These are phyloP conservation scores for Stenopsyche tienmushanensis DNA, from an alignment of 1,140 invertebrate genomes.

Conservation along the genomic window DNA sequence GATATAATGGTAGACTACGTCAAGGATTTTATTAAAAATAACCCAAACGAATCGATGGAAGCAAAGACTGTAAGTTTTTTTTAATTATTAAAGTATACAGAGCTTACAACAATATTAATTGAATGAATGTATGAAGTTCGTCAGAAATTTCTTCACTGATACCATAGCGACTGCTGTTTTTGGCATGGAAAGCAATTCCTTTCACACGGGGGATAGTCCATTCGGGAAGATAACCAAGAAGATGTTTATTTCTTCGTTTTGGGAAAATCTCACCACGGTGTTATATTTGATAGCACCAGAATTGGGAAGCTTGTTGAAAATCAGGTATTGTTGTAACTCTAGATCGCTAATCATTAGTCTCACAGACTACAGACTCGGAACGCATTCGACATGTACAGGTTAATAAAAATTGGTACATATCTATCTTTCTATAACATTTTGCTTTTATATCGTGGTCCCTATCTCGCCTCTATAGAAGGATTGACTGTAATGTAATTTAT, in stretches of 20 bases:
- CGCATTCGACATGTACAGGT: too few relatives aligned
- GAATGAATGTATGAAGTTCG: slow-evolving; percentile 7
- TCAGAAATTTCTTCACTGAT: background rate
- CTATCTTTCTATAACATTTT: too few relatives aligned
- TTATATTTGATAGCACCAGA: slow-evolving; percentile 6
- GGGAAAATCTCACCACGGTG: background rate
- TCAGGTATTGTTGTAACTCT: slow-evolving; percentile 4
- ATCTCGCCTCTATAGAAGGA: too few relatives aligned
- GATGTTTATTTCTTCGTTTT: background rate
- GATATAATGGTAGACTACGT: slow-evolving; percentile 33
- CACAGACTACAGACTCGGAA: too few relatives aligned
- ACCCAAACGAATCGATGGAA: slow-evolving; percentile 28
- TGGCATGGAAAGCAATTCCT: slow-evolving; percentile 6
- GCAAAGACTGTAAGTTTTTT: background rate
- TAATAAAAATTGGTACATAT: too few relatives aligned
- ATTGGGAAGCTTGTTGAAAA: background rate
- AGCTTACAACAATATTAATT: background rate
- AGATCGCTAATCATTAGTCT: too few relatives aligned
- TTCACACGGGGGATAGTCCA: background rate
- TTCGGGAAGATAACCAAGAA: background rate
- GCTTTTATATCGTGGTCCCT: too few relatives aligned
- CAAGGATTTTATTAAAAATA: slow-evolving; percentile 20
- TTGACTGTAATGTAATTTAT: too few relatives aligned
- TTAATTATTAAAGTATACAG: background rate
- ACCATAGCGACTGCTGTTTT: background rate